phyloP scores from a whole-genome alignment of 2,888 invertebrate genomes.

The Argyresthia goedartella region DNA sequence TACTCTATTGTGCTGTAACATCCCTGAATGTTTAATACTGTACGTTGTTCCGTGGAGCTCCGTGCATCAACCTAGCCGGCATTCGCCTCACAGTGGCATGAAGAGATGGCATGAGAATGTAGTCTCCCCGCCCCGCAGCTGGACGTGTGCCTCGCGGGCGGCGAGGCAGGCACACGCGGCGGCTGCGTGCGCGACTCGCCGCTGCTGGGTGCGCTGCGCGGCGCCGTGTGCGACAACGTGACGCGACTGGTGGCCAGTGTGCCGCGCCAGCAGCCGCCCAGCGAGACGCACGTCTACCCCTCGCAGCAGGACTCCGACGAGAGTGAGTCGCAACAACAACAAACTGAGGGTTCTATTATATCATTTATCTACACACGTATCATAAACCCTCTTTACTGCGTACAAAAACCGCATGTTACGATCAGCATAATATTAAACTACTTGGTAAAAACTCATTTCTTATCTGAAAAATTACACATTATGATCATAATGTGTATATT shows the following conservation, averaged over 20 bases:
- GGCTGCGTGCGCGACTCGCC: slow-evolving; percentile 32
- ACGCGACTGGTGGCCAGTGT: slow-evolving; percentile 76
- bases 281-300: slow-evolving; percentile 14
- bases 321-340: slow-evolving; percentile 24
- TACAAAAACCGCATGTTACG: too few species aligned
- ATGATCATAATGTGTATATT: too few species aligned
- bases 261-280: slow-evolving; percentile 18
- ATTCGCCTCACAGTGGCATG: too few species aligned
- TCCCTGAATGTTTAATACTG: background rate
- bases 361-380: too few species aligned
- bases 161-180: slow-evolving; percentile 11
- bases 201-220: slow-evolving; percentile 75
- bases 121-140: too few species aligned
- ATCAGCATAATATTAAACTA: too few species aligned
- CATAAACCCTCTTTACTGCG: too few species aligned
- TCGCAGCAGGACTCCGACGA: slow-evolving; percentile 76
- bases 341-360: background rate
- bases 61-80: slow-evolving; percentile 11
- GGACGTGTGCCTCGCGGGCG: slow-evolving; percentile 17
- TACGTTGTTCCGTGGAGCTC: background rate
- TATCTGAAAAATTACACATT: too few species aligned
- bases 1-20: background rate
- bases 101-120: too few species aligned
- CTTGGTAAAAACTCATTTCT: too few species aligned
- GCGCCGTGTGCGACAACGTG: slow-evolving; percentile 82